These are phyloP conservation scores for Schizothorax lantsangensis DNA, from an alignment of 2,797 vertebrate species.

Conservation along the genomic window DNA sequence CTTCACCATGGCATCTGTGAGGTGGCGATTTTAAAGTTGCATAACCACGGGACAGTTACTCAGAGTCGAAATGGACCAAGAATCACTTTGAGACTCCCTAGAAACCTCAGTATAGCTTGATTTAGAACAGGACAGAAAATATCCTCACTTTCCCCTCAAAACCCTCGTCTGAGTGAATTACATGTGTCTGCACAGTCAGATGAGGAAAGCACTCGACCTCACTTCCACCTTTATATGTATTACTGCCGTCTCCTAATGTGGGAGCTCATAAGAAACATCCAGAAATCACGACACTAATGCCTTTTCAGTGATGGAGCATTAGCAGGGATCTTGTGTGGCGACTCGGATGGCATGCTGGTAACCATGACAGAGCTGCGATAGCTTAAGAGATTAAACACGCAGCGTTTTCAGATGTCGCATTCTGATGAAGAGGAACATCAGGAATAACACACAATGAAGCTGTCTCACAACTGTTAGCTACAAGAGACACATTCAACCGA, in stretches of 20 bases:
- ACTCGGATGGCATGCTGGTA: conserved; percentile 3
- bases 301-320: conserved; percentile 14
- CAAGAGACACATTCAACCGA: neutral
- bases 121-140: neutral
- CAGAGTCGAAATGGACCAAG: neutral
- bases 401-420: neutral
- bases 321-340: neutral
- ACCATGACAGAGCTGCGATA: conserved; percentile 25
- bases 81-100: neutral
- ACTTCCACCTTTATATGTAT: neutral
- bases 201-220: neutral
- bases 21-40: neutral
- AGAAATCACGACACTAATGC: conserved; percentile 1
- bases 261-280: conserved; percentile 8
- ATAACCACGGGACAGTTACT: neutral
- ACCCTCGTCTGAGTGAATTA: neutral
- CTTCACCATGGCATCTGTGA: neutral
- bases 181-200: neutral
- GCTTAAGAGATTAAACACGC: conserved; percentile 32
- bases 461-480: neutral
- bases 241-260: neutral
- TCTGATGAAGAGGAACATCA: conserved; percentile 31
- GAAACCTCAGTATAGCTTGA: neutral
- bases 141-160: neutral
- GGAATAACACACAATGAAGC: conserved; percentile 3